A percentile compares a stretch with the other conserved stretches of the same genome.
Conservation (phyloP, 2,888 invertebrate genomes). For the Sussaba pulchella region DNA sequence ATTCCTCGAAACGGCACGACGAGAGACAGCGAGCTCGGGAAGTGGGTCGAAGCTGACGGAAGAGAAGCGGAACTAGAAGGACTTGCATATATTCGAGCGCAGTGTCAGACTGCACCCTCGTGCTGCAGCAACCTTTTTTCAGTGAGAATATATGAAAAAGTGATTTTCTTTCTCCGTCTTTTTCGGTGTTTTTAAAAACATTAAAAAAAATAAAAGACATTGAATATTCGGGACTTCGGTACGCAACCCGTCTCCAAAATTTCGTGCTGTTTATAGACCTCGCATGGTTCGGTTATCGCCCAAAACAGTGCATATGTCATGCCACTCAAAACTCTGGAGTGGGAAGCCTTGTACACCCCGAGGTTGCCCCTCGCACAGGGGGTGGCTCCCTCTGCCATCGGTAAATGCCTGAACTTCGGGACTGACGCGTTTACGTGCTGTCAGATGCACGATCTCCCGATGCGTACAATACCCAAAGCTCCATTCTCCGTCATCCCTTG, state of each 20-base stretch:
- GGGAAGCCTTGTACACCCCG: neutral
- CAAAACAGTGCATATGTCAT: neutral
- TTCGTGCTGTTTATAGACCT: neutral
- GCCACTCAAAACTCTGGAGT: neutral
- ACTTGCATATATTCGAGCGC: slow-evolving; percentile 1
- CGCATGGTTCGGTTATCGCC: neutral
- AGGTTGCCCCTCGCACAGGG: neutral
- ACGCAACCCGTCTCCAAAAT: neutral
- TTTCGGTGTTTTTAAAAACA: too few species aligned
- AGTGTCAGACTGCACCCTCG: neutral
- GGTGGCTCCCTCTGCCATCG: neutral
- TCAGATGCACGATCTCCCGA: slow-evolving; percentile 19
- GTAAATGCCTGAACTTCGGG: slow-evolving; percentile 33
- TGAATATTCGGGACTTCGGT: too few species aligned
- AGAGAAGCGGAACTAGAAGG: slow-evolving; percentile 39
- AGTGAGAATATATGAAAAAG: neutral
- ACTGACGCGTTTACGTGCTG: slow-evolving; percentile 44
- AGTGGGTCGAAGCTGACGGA: neutral
- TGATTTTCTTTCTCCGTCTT: too few species aligned
- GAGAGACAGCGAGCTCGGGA: neutral
- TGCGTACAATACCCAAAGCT: slow-evolving; percentile 4
- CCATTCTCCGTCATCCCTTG: neutral
- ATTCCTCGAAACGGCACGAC: slow-evolving; percentile 1
- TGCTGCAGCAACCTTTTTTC: too few species aligned
- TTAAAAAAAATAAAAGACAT: too few species aligned